Conservation (phyloP, 2,113 vertebrate species). For the Pao palembangensis region DNA sequence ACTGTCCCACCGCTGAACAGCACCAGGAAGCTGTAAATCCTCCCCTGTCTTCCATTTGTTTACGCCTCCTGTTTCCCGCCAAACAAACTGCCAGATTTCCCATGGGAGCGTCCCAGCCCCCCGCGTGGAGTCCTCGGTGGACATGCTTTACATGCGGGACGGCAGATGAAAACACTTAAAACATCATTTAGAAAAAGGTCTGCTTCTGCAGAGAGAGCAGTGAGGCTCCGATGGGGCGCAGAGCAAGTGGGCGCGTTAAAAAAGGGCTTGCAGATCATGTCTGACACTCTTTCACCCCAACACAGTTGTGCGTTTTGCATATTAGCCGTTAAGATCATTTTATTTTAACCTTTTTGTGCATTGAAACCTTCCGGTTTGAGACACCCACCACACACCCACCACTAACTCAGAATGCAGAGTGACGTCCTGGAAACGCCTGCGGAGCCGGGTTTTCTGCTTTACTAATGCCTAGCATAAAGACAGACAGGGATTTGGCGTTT, state of each 20-base stretch:
- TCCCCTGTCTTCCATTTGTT: constrained; percentile 61
- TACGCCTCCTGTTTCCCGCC: constrained; percentile 69
- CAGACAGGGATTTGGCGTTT: not conserved
- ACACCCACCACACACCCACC: too few relatives aligned
- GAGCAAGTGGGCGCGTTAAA: constrained; percentile 3
- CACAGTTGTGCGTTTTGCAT: constrained; percentile 40
- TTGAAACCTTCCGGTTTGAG: constrained; percentile 11
- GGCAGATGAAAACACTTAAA: constrained; percentile 63
- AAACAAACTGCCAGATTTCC: constrained; percentile 77
- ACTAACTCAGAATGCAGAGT: too few relatives aligned
- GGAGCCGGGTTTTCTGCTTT: not conserved
- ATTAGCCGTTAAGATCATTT: constrained; percentile 45
- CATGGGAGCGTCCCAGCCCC: constrained; percentile 44
- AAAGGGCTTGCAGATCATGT: constrained; percentile 46
- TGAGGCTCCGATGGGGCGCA: constrained; percentile 3
- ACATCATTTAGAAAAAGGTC: constrained; percentile 46
- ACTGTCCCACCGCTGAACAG: constrained; percentile 58
- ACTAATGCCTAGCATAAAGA: not conserved
- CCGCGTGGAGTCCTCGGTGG: constrained; percentile 37
- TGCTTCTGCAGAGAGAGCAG: constrained; percentile 12
- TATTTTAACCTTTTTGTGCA: constrained; percentile 47
- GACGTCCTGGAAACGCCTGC: too few relatives aligned
- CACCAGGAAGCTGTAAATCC: constrained; percentile 66
- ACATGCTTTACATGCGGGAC: constrained; percentile 56
- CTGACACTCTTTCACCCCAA: constrained; percentile 40